These are phyloP conservation scores for Daphoenositta chrysoptera DNA, from an alignment of 2,113 vertebrate species.

Conservation along the genomic window DNA sequence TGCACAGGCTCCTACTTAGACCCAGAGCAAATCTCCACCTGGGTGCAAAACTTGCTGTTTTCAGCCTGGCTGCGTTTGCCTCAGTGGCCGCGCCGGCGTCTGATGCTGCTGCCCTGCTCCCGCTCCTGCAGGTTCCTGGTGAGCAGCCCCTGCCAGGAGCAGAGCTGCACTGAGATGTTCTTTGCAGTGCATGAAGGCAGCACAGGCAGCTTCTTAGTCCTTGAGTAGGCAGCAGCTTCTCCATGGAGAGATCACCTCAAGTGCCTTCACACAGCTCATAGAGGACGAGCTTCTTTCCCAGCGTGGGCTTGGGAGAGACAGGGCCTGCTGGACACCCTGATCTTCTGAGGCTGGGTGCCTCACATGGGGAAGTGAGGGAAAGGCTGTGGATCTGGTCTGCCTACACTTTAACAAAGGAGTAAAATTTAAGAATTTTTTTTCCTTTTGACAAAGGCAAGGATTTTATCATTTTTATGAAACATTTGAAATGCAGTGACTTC, in stretches of 20 bases:
- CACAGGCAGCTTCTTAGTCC: neutral
- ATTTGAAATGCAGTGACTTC: neutral
- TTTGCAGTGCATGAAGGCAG: neutral
- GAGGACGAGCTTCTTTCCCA: neutral
- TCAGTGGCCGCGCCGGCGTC: rapidly evolving
- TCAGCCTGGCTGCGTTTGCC: neutral
- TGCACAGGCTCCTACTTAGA: neutral
- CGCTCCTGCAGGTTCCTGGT: neutral
- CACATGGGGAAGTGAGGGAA: neutral
- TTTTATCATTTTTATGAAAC: neutral
- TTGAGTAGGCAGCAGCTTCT: neutral
- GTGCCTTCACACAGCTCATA: rapidly evolving
- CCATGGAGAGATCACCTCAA: neutral
- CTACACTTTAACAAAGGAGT: neutral
- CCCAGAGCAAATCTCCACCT: neutral
- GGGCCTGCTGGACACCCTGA: neutral
- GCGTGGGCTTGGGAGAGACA: neutral
- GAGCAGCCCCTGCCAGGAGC: neutral
- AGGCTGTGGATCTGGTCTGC: neutral
- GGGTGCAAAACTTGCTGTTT: neutral
- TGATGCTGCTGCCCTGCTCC: neutral
- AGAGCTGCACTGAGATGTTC: neutral
- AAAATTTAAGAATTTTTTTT: neutral
- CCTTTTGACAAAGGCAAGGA: neutral
- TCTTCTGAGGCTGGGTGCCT: neutral